These are phyloP conservation scores for Dasyornis broadbenti DNA, from an alignment of 2,113 vertebrate species.

Conservation along the genomic window DNA sequence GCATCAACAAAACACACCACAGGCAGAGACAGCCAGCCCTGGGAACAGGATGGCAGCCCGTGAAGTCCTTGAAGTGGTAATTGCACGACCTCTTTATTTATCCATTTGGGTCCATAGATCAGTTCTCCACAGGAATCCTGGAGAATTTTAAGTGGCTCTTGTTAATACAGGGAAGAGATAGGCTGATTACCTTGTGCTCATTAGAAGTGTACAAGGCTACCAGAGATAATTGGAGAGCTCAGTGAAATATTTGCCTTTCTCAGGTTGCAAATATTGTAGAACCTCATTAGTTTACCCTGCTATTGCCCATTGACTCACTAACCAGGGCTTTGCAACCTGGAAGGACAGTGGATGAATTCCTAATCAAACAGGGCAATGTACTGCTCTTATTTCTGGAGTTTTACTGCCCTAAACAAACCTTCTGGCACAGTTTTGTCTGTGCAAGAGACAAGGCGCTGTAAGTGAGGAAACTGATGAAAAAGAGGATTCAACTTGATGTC, in stretches of 20 bases:
- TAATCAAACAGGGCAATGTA: neutral
- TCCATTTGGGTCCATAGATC: slow-evolving; percentile 2
- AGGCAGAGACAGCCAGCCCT: neutral
- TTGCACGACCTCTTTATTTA: slow-evolving; percentile 19
- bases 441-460: neutral
- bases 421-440: neutral
- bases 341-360: neutral
- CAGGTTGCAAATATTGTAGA: slow-evolving; percentile 13
- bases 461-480: neutral
- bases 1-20: neutral
- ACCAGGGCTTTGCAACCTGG: neutral
- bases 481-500: neutral
- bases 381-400: neutral
- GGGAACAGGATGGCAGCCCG: neutral
- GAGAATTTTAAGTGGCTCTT: slow-evolving; percentile 37
- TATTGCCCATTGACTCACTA: neutral
- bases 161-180: slow-evolving; percentile 20
- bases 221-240: slow-evolving; percentile 40
- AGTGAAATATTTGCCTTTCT: slow-evolving; percentile 41
- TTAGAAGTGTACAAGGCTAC: slow-evolving; percentile 22
- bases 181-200: slow-evolving; percentile 27
- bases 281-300: slow-evolving; percentile 7
- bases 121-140: slow-evolving; percentile 10
- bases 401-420: neutral
- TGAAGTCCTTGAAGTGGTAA: neutral